A percentile compares a stretch with the other conserved stretches of the same genome.
Evolutionary conservation across 2,113 vertebrate genomes (phyloP).

Genomic region (Amazona guildingii): DNA sequence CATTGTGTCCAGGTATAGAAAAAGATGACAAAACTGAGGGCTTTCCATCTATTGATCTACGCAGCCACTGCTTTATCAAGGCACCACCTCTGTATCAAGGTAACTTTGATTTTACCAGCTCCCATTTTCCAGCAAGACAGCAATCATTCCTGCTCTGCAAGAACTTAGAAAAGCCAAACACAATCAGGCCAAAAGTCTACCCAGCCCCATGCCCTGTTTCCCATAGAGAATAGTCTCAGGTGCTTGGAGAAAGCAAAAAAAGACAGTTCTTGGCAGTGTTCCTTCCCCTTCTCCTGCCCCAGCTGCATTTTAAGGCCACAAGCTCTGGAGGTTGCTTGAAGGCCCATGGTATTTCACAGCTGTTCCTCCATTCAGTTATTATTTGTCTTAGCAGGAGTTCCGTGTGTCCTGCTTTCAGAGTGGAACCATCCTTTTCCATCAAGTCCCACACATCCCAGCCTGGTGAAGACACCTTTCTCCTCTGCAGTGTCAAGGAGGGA

Average conservation of each 20-base stretch:
- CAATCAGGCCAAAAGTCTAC: neutral
- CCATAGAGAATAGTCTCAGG: neutral
- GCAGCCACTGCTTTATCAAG: neutral
- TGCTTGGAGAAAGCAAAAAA: neutral
- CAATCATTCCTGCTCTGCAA: neutral
- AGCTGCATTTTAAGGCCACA: neutral
- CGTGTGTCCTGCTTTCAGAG: neutral
- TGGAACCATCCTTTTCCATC: neutral
- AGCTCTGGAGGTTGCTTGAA: neutral
- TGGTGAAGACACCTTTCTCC: neutral
- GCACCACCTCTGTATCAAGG: neutral
- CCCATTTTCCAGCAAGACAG: neutral
- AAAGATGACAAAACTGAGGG: neutral
- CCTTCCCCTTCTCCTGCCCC: neutral
- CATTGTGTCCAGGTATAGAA: neutral
- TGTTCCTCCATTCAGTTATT: accelerated
- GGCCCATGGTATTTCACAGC: neutral
- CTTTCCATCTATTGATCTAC: neutral
- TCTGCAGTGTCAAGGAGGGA: neutral
- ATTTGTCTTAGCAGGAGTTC: neutral
- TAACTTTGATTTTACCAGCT: neutral
- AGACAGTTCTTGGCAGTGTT: neutral
- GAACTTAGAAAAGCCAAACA: neutral
- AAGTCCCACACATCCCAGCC: neutral
- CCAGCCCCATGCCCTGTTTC: neutral